Conservation (phyloP, 2,113 vertebrate species). For the Lophochroa leadbeateri region DNA sequence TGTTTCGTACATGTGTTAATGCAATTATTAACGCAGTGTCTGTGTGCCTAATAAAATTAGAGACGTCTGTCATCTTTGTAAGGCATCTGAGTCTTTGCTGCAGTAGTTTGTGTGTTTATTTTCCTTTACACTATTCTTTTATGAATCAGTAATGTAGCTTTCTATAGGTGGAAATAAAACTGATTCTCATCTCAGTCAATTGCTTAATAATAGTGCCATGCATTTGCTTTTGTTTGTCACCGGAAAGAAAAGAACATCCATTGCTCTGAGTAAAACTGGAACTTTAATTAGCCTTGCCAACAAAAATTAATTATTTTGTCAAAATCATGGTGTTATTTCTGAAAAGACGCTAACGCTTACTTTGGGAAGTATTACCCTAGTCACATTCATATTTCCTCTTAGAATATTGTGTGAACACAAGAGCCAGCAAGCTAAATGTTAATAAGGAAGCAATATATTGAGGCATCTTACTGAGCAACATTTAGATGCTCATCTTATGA, state of each 20-base stretch:
- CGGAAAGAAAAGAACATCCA: not conserved
- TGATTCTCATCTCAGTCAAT: not conserved
- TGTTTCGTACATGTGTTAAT: not conserved
- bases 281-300: not conserved
- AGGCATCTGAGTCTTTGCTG: not conserved
- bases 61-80: not conserved
- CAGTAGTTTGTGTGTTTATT: not conserved
- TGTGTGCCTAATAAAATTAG: not conserved
- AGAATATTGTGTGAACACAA: not conserved
- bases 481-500: not conserved
- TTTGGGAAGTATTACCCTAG: not conserved
- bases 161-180: not conserved
- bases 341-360: not conserved
- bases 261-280: not conserved
- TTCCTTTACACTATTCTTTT: not conserved
- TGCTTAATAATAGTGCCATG: not conserved
- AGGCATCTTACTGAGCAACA: not conserved
- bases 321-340: not conserved
- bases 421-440: not conserved
- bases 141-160: not conserved
- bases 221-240: not conserved
- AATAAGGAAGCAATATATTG: not conserved
- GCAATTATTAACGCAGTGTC: not conserved
- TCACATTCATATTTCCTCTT: not conserved
- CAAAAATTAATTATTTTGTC: not conserved